Percentiles rank a stretch among this genome's conserved stretches.
phyloP scores from a whole-genome alignment of 2,888 invertebrate species.

The Ochropleura plecta region DNA sequence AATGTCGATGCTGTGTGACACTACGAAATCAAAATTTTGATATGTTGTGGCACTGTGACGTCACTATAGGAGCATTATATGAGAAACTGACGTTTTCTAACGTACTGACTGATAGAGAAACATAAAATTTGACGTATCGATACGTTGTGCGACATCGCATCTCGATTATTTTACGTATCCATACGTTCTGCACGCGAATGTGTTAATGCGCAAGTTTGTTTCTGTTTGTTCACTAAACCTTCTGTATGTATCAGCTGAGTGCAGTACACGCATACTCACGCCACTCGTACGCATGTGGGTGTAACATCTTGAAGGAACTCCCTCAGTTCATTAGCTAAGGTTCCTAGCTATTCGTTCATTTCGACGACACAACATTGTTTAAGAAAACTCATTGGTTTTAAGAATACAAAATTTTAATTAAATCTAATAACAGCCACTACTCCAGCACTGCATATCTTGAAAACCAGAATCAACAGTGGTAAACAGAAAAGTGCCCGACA shows the following conservation, averaged over 20 bases:
- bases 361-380: background rate
- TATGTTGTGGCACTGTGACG: no score
- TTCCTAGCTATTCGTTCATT: conserved; percentile 19
- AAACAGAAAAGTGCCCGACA: background rate
- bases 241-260: conserved; percentile 2
- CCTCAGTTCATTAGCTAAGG: conserved; percentile 24
- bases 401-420: no score
- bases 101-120: no score
- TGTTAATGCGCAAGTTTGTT: background rate
- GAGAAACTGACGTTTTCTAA: no score
- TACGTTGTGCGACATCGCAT: no score
- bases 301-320: conserved; percentile 39
- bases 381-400: background rate
- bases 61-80: no score
- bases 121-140: no score
- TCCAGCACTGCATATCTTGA: background rate
- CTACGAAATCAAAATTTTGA: no score
- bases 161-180: no score
- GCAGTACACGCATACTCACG: conserved; percentile 24
- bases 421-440: no score
- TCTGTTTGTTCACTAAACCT: background rate
- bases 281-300: conserved; percentile 41
- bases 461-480: background rate
- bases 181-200: no score
- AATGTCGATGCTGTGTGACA: no score